Conservation (phyloP, 2,113 vertebrate genomes). For the Cephalopterus ornatus region DNA sequence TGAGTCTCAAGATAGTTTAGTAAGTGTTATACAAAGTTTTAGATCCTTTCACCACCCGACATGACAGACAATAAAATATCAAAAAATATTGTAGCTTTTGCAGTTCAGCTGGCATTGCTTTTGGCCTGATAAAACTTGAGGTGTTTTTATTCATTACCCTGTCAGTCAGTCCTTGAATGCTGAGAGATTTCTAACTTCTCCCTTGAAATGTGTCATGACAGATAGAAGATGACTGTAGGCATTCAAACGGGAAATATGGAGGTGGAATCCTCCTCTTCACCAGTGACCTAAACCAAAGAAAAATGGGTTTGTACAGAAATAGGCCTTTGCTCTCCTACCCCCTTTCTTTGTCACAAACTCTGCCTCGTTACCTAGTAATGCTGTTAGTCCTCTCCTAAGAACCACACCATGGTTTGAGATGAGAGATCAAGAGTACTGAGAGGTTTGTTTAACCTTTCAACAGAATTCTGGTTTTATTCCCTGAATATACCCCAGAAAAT, state of each 20-base stretch:
- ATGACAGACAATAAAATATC: constrained; percentile 25
- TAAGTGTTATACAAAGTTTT: not conserved
- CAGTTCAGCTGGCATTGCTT: not conserved
- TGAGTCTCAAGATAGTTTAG: not conserved
- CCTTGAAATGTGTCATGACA: constrained; percentile 29
- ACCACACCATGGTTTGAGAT: not conserved
- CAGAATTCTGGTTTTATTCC: not conserved
- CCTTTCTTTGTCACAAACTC: not conserved
- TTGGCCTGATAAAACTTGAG: not conserved
- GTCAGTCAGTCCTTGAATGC: constrained; percentile 44
- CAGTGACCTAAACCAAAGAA: not conserved
- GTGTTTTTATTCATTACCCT: constrained; percentile 6
- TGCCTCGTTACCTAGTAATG: not conserved
- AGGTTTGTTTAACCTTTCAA: not conserved
- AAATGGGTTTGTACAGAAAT: not conserved
- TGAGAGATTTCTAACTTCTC: constrained; percentile 32
- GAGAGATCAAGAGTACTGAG: not conserved
- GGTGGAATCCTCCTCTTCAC: not conserved
- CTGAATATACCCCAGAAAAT: not conserved
- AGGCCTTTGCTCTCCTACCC: not conserved
- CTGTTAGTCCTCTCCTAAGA: not conserved
- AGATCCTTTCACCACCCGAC: not conserved
- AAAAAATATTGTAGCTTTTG: constrained; percentile 5
- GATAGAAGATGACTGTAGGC: not conserved
- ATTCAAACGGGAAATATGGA: not conserved